Evolutionary conservation across 1,140 invertebrate species (phyloP).

Genomic region (Drosophila ogumai): DNA sequence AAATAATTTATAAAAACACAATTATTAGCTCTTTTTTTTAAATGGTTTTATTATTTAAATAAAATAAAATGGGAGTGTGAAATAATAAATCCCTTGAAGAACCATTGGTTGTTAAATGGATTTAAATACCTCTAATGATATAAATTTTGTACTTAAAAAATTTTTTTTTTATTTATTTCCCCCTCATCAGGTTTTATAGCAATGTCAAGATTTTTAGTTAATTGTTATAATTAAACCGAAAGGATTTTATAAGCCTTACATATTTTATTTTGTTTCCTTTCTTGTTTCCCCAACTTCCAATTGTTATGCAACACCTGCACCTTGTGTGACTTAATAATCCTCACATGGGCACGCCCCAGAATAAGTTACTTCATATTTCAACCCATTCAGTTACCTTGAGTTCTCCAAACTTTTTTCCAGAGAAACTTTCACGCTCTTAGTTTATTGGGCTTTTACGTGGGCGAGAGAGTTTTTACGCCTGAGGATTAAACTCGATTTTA

Average conservation of each 20-base stretch:
- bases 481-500: slow-evolving; percentile 49
- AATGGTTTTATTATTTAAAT: neutral
- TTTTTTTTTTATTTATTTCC: too few relatives aligned
- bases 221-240: neutral
- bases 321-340: slow-evolving; percentile 69
- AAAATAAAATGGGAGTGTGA: neutral
- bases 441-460: slow-evolving; percentile 79
- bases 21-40: neutral
- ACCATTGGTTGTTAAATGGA: too few relatives aligned
- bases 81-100: neutral
- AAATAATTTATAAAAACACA: neutral
- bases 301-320: slow-evolving; percentile 37
- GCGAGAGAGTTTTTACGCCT: slow-evolving; percentile 18
- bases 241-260: neutral
- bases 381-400: slow-evolving; percentile 34
- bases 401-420: slow-evolving; percentile 49
- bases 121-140: neutral
- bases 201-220: too few relatives aligned
- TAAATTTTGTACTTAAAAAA: neutral
- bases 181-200: too few relatives aligned
- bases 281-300: neutral
- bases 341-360: slow-evolving; percentile 57
- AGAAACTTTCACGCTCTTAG: slow-evolving; percentile 53
- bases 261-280: slow-evolving; percentile 12
- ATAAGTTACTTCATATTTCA: slow-evolving; percentile 39